Evolutionary conservation across 2,797 vertebrate genomes (phyloP), one percentile per base, ranked within the genome.

Genomic region (Arnoldichthys spilopterus): DNA sequence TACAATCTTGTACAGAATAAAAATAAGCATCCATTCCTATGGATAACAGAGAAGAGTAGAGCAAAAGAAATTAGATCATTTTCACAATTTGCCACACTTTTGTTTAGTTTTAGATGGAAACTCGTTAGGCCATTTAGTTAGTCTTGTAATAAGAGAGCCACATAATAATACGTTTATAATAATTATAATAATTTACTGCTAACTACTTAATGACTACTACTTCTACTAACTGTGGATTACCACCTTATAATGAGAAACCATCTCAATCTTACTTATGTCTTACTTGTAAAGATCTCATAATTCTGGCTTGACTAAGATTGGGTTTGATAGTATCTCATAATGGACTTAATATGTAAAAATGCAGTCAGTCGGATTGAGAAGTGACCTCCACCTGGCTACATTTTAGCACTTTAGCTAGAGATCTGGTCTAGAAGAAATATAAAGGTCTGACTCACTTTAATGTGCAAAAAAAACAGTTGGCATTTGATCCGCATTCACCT

Each of bases 1-100:
- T 28, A 76, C 74, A 66, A 62, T 45, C 43, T 58, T 56, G 34
- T 56, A 79, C 51, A 8, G 70, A 37, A 72, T 30, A 20, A n/a
- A 26, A 51, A 49, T 15, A 59, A 40, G 11, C 49, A 40, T 6
- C 22, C 53, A 37, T 28, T 49, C 20, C 11, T 16, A 20, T 61
- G 28, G n/a, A 59, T 67, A 59, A 74, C 7, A 63, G 26, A 12
- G 11, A 24, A 32, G 18, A 62, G 59, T 18, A 20, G 7, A 62
- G 59, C 30, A 34, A 18, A 4, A 22, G 13, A 37, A 40, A 63
- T 34, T 13, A 24, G 12, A 9, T 64, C 37, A 43, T 40, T 67
- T 79, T 20, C 22, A 76, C 26, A 4, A 20, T 67, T 49, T 58
- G 68, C 32, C 26, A 68, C 28, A 43, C 1, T 54, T 68, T 54